Conservation (phyloP, 2,888 invertebrate species). For the Parnassius apollo region DNA sequence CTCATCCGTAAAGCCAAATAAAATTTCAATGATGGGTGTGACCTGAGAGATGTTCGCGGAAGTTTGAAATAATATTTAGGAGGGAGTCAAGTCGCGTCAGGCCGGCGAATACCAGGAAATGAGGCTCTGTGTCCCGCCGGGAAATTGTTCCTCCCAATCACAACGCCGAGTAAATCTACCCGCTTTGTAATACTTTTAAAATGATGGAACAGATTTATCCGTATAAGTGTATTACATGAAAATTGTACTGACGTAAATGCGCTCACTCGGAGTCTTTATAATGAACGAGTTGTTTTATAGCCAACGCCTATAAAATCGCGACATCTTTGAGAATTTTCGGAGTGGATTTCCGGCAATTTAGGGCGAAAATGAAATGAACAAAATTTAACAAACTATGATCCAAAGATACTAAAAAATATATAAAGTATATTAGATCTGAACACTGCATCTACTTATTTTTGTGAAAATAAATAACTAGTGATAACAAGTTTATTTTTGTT, state of each 20-base stretch:
- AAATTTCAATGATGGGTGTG: conserved; percentile 47
- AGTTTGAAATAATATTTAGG: conserved; percentile 76
- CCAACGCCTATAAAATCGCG: conserved; percentile 19
- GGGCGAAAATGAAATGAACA: conserved; percentile 2
- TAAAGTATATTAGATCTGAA: too few relatives aligned
- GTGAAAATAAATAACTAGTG: too few relatives aligned
- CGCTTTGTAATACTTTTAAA: conserved; percentile 66
- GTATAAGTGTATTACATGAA: conserved; percentile 57
- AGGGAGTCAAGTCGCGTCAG: conserved; percentile 58
- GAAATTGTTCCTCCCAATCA: conserved; percentile 77
- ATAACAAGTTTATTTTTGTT: too few relatives aligned
- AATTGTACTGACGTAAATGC: conserved; percentile 41
- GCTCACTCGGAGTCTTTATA: conserved; percentile 23
- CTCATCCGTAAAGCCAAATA: conserved; percentile 38
- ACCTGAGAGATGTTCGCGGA: conserved; percentile 47
- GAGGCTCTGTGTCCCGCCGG: conserved; percentile 73
- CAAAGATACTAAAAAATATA: not conserved
- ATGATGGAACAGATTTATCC: conserved; percentile 67
- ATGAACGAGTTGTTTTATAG: conserved; percentile 33
- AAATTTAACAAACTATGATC: conserved; percentile 5
- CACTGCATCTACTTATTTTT: too few relatives aligned
- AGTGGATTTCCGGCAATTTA: conserved; percentile 27
- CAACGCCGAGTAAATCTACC: conserved; percentile 69
- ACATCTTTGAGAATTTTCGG: conserved; percentile 23
- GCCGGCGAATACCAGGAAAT: conserved; percentile 69